phyloP scores from a whole-genome alignment of 2,797 vertebrate genomes.

The Rousettus madagascariensis region DNA sequence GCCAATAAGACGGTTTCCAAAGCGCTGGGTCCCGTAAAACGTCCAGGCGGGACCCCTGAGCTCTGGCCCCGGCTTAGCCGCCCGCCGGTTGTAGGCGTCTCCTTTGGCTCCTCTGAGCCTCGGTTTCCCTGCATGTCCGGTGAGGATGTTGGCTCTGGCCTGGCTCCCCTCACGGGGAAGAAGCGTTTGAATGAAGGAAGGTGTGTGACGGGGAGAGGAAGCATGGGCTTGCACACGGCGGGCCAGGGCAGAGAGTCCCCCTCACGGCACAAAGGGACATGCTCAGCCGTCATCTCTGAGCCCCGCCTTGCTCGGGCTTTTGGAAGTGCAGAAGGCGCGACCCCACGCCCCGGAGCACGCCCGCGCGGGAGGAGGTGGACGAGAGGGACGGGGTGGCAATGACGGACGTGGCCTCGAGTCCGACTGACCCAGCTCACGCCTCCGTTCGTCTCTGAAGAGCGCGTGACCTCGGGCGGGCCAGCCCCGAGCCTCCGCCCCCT shows the following conservation, averaged over 20 bases:
- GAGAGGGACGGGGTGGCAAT: neutral
- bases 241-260: neutral
- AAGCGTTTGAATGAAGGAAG: neutral
- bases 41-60: neutral
- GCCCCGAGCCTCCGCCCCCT: neutral
- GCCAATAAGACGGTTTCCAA: neutral
- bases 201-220: neutral
- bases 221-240: rapidly evolving
- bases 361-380: neutral
- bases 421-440: neutral
- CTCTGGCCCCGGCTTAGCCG: neutral
- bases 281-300: neutral
- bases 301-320: neutral
- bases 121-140: neutral
- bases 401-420: neutral
- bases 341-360: neutral
- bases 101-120: neutral
- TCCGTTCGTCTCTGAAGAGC: neutral
- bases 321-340: neutral
- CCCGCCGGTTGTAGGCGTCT: neutral
- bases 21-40: neutral
- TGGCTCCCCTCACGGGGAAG: neutral
- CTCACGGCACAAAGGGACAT: neutral
- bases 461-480: too few species aligned
- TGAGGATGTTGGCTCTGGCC: neutral